A percentile compares a stretch with the other conserved stretches of the same genome.
phyloP scores from a whole-genome alignment of 2,888 invertebrate species.

The Pterobdella sp. region DNA sequence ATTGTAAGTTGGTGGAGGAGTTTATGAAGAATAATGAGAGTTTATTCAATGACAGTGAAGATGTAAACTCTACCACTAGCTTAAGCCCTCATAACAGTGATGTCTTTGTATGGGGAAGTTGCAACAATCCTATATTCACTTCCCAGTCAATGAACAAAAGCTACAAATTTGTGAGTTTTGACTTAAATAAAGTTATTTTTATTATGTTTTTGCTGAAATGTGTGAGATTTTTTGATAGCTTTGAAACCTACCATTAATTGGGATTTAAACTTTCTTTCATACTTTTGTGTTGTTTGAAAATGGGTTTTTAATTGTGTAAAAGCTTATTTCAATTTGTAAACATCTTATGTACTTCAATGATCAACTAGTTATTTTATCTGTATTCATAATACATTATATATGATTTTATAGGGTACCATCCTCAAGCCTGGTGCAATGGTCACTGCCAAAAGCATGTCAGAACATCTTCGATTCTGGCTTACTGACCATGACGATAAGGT shows the following conservation, averaged over 20 bases:
- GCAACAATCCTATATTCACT: not conserved
- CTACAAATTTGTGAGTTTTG: not conserved
- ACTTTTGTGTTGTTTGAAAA: too few species aligned
- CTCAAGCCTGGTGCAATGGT: not conserved
- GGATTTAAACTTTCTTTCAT: too few species aligned
- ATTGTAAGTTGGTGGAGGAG: not conserved
- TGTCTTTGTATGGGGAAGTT: slow-evolving; percentile 3
- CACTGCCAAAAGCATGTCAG: slow-evolving; percentile 17
- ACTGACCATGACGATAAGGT: not conserved
- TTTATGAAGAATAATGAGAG: not conserved
- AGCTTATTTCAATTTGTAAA: too few species aligned
- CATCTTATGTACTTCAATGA: too few species aligned
- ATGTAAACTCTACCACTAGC: not conserved
- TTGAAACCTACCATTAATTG: too few species aligned
- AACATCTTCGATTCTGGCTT: slow-evolving; percentile 23
- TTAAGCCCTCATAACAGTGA: not conserved
- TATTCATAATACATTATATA: not conserved
- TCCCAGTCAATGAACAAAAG: not conserved
- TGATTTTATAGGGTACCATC: not conserved
- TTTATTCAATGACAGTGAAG: not conserved
- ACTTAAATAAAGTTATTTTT: too few species aligned
- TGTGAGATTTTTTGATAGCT: too few species aligned
- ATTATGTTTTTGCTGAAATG: too few species aligned
- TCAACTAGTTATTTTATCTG: too few species aligned
- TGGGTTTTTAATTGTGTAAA: too few species aligned